phyloP scores from a whole-genome alignment of 2,888 invertebrate genomes.

The Synergus japonicus region DNA sequence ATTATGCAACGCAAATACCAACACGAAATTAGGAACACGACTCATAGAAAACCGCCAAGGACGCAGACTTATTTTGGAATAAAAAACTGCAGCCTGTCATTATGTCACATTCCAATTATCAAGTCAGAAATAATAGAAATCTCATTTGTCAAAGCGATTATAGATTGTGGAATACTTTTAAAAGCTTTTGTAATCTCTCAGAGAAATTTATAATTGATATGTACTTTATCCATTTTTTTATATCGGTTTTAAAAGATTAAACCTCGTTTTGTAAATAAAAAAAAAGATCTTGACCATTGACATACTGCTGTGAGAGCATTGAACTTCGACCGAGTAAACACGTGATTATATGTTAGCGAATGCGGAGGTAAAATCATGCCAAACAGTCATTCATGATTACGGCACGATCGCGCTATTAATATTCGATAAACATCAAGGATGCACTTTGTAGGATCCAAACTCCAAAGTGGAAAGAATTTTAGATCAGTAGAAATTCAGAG shows the following conservation, averaged over 20 bases:
- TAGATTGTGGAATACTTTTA: background rate
- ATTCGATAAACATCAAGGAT: too few relatives aligned
- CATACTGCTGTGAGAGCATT: constrained; percentile 43
- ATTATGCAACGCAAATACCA: constrained; percentile 29
- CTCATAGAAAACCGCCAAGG: background rate
- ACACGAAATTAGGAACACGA: constrained; percentile 30
- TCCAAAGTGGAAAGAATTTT: background rate
- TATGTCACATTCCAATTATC: background rate
- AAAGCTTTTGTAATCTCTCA: too few relatives aligned
- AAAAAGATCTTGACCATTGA: background rate
- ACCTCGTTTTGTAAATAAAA: background rate
- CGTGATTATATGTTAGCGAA: constrained; percentile 30
- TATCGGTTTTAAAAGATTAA: background rate
- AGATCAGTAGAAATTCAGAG: background rate
- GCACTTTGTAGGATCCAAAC: background rate
- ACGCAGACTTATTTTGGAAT: background rate
- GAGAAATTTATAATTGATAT: too few relatives aligned
- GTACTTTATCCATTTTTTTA: too few relatives aligned
- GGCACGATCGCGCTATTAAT: background rate
- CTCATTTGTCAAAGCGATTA: background rate
- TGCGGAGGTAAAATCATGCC: constrained; percentile 28
- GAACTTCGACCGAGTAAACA: constrained; percentile 50
- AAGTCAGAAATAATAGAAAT: background rate
- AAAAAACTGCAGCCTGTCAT: background rate
- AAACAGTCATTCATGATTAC: constrained; percentile 16